phyloP scores from a whole-genome alignment of 2,888 invertebrate species.

The Tipula helvola region DNA sequence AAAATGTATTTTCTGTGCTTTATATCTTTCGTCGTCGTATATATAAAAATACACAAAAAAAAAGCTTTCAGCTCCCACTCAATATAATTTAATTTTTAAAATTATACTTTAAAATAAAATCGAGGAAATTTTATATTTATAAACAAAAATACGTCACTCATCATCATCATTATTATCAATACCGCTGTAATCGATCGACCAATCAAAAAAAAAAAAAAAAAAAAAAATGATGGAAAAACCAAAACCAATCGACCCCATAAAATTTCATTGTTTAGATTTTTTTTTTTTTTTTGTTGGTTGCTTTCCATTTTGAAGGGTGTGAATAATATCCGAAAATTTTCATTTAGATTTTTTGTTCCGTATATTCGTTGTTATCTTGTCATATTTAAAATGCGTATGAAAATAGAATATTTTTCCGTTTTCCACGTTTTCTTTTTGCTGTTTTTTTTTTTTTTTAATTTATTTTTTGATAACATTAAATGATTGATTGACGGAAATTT shows the following conservation, averaged over 20 bases:
- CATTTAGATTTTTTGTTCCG: neutral
- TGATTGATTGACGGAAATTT: neutral
- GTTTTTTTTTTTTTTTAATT: neutral
- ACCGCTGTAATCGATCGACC: constrained; percentile 4
- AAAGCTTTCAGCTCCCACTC: neutral
- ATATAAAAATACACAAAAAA: neutral
- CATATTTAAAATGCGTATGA: neutral
- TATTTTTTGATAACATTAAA: neutral
- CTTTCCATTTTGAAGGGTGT: neutral
- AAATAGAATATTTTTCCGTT: neutral
- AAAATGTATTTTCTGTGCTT: neutral
- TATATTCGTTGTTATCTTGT: neutral
- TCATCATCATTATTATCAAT: constrained; percentile 4
- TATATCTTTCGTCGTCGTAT: neutral
- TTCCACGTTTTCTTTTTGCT: neutral
- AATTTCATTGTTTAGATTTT: neutral
- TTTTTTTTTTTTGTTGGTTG: neutral
- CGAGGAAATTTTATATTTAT: neutral
- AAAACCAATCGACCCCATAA: neutral
- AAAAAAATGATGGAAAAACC: neutral
- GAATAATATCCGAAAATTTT: constrained; percentile 4
- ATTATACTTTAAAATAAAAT: neutral
- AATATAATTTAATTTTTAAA: neutral
- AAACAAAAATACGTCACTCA: constrained; percentile 4
- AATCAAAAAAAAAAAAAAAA: neutral